Base-by-base conservation (phyloP, 2,797 vertebrate genomes). In the Gallinago stenura region DNA sequence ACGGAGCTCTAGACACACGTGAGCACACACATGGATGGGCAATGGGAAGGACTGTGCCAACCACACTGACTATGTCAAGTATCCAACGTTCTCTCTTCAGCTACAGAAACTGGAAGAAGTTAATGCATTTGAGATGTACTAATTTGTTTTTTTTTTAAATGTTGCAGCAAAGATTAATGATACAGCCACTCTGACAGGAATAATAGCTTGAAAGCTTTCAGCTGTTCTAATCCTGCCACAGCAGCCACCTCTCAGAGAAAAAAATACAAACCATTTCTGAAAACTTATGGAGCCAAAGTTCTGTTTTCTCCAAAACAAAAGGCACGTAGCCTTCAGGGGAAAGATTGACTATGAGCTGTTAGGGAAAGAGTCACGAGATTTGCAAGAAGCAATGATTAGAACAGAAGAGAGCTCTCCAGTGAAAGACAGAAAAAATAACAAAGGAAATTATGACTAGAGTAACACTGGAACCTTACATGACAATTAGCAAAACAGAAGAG, bases 171-270 rank as follows among this genome's bases (percentile, higher is more conserved):
- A 79, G 75, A 85, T 72, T 72, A 87, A 53, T 21, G 41, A 76
- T 46, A 60, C 12, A 53, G 53, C 17, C n/a, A 56, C n/a, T 46
- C 10, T 75, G 48, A 82, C 25, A 94, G 37, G 19, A 89, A 18
- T 58, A 90, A 66, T 2, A 54, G 51, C 45, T 60, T 90, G 65
- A 90, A 89, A 75, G 65, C 43, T 87, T 81, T 92, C 65, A 78
- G 24, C 39, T 86, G 31, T 37, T 90, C n/a, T 60, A 51, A 78
- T 46, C 26, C 53, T 81, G 69, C 43, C 82, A 62, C 51, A 88
- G 26, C 61, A 57, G 39, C 9, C 41, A 78, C 45, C 16, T 35
- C 48, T 39, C n/a, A 48, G n/a, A 73, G 15, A 14, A 25, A n/a
- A 82, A 75, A 58, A 33, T 6, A 25, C 25, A 50, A 50, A 51